Base-by-base conservation (phyloP, 2,797 vertebrate species). In the Forpus xanthops region DNA sequence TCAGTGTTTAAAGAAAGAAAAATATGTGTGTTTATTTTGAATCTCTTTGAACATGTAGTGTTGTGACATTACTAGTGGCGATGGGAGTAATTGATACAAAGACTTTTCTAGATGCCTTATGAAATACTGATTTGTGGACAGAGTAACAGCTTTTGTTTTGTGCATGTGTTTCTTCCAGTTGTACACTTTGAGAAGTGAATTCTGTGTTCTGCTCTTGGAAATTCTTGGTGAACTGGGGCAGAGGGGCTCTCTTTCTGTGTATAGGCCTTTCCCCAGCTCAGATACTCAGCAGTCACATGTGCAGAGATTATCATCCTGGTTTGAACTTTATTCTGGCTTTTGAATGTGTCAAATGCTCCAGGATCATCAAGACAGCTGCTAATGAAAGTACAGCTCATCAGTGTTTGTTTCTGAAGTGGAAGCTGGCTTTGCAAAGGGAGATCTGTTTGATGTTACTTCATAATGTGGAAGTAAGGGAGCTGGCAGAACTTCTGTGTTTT, bases 321-420 rank as follows among this genome's bases (percentile, higher is more conserved):
- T 68, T 93, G 93, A 91, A 92, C 93, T 96, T 95, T 93, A 60
- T 60, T 83, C 60, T 61, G 75, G 47, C 85, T 91, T 87, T 82
- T 77, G 27, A 60, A 82, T 50, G 64, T 86, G 70, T 73, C 76
- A 87, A 95, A 47, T 86, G 64, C 76, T 91, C 60, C n/a, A 47
- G 58, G 73, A 94, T 70, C 83, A 88, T 41, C 53, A 78, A 11
- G 64, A 65, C 35, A 62, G 45, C 67, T 90, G 60, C 60, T 82
- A 83, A 78, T 70, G 49, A 37, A 92, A 70, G 33, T 35, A 10
- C 42, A 68, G 73, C 37, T 80, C 49, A 30, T 25, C 68, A 53
- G 35, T 50, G 49, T 81, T 87, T 58, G 50, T 14, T 85, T 94
- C 28, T 65, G 61, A 77, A 83, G 70, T 78, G 79, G 58, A 68